phyloP scores from a whole-genome alignment of 1,140 invertebrate species.

The Elysia chlorotica region DNA sequence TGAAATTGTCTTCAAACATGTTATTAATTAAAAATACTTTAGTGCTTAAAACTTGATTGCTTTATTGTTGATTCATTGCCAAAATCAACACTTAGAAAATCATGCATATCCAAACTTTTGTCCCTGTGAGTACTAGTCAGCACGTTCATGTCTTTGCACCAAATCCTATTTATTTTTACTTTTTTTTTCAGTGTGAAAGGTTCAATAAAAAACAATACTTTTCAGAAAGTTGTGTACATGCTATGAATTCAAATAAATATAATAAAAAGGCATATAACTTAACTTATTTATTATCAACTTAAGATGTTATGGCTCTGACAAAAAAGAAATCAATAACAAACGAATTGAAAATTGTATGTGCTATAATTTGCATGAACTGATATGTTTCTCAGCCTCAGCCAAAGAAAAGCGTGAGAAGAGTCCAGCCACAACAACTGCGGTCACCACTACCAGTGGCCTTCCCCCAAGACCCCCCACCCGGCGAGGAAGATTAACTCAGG shows the following conservation, averaged over 20 bases:
- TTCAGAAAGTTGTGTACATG: too few species aligned
- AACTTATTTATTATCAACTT: not conserved
- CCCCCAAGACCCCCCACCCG: constrained; percentile 58
- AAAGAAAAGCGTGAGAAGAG: constrained; percentile 72
- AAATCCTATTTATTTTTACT: not conserved
- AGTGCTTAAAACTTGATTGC: too few species aligned
- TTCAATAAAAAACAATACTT: too few species aligned
- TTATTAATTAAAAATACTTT: too few species aligned
- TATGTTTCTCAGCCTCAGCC: constrained; percentile 30
- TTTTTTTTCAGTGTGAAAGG: too few species aligned
- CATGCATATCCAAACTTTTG: too few species aligned
- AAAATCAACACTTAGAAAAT: too few species aligned
- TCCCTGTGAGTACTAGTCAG: too few species aligned
- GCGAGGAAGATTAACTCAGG: constrained; percentile 58
- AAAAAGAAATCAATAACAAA: not conserved
- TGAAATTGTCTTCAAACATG: too few species aligned
- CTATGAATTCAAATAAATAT: not conserved
- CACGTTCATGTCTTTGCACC: not conserved
- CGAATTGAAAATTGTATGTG: too few species aligned
- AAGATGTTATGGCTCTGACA: not conserved
- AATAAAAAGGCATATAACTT: not conserved
- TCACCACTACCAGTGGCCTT: constrained; percentile 69
- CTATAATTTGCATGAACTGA: not conserved
- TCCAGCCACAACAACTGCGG: constrained; percentile 71
- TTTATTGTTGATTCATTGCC: too few species aligned